Percentiles rank a stretch among this genome's conserved stretches.
phyloP scores from a whole-genome alignment of 1,140 invertebrate genomes.

The Nephila pilipes region DNA sequence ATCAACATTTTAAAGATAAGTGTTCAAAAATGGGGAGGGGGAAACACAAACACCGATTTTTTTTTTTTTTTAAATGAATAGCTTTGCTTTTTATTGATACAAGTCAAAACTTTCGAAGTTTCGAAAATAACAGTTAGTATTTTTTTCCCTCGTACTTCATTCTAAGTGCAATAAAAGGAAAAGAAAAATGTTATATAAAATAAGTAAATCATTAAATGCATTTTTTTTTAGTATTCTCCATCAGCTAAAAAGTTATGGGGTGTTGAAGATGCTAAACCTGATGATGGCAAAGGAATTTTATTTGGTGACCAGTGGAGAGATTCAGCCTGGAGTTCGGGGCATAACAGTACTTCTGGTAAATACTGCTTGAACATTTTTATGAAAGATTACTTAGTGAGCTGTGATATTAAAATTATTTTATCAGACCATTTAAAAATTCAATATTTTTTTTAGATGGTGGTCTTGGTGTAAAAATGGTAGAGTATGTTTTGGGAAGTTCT shows the following conservation, averaged over 20 bases:
- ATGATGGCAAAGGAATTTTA: conserved; percentile 87
- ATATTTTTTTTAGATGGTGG: conserved; percentile 87
- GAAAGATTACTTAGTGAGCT: too few species aligned
- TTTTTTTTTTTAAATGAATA: too few species aligned
- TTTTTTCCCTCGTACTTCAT: too few species aligned
- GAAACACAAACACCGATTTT: too few species aligned
- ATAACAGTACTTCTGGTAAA: conserved; percentile 84
- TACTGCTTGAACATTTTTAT: not conserved
- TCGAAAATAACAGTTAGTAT: too few species aligned
- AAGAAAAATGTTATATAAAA: too few species aligned
- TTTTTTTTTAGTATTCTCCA: conserved; percentile 83
- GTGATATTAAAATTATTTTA: not conserved
- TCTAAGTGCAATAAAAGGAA: too few species aligned
- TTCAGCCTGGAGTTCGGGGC: conserved; percentile 90
- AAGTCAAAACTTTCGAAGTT: too few species aligned
- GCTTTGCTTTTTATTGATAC: too few species aligned
- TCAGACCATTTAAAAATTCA: not conserved
- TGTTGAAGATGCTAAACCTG: conserved; percentile 86
- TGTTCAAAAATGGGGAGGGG: too few species aligned
- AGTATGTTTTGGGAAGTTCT: conserved; percentile 94
- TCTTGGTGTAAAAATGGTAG: conserved; percentile 98
- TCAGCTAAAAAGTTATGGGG: conserved; percentile 93
- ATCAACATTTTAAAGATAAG: too few species aligned
- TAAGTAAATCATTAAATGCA: too few species aligned
- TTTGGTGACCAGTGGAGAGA: conserved; percentile 92